Conservation (phyloP, 1,140 invertebrate genomes). For the Halictus rubicundus region DNA sequence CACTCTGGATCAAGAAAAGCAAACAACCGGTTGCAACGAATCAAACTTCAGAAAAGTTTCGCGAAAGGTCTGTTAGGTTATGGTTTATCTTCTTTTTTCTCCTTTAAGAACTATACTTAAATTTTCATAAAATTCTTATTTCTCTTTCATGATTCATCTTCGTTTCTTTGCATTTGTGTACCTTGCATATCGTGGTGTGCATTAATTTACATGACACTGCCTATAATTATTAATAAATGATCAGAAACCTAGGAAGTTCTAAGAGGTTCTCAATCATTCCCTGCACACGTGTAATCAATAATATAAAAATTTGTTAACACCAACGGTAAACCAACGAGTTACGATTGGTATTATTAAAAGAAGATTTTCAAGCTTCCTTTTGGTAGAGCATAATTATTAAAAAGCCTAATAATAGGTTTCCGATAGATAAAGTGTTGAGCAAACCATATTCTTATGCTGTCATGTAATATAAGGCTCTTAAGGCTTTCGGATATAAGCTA, state of each 20-base stretch:
- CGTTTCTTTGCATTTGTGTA: not conserved
- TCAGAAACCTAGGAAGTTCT: not conserved
- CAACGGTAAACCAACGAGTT: too few species aligned
- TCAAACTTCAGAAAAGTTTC: conserved; percentile 71
- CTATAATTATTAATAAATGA: not conserved
- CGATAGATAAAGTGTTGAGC: too few species aligned
- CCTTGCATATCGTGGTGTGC: not conserved
- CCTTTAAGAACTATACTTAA: not conserved
- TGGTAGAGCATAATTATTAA: too few species aligned
- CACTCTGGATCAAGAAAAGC: conserved; percentile 70
- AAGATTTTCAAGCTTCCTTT: too few species aligned
- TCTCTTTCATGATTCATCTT: not conserved
- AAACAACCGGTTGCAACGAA: conserved; percentile 73
- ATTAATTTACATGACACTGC: not conserved
- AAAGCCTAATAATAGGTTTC: too few species aligned
- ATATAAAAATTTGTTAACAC: too few species aligned
- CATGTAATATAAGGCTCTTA: too few species aligned
- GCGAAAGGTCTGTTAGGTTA: conserved; percentile 71
- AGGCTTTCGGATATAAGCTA: too few species aligned
- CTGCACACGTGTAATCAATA: not conserved
- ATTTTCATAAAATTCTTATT: not conserved
- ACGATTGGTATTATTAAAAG: too few species aligned
- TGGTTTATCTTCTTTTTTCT: conserved; percentile 34
- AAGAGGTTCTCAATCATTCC: not conserved
- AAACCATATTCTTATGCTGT: not conserved